A percentile compares a stretch with the other conserved stretches of the same genome.
Conservation (phyloP, 2,113 vertebrate species). For the Silurus meridionalis region DNA sequence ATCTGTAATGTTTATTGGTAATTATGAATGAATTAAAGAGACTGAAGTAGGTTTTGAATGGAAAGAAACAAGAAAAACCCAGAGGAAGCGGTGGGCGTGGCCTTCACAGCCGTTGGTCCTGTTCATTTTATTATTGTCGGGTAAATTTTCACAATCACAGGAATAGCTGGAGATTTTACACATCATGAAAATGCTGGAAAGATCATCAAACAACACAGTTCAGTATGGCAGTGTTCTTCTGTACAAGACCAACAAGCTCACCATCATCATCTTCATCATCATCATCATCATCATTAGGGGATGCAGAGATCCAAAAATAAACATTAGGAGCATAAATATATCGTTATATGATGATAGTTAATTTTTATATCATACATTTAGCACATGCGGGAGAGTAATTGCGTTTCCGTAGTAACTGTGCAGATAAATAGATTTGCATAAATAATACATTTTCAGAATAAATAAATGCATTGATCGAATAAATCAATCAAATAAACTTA, state of each 20-base stretch:
- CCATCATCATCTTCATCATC: slow-evolving; percentile 25
- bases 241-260: slow-evolving; percentile 55
- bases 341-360: slow-evolving; percentile 41
- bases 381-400: slow-evolving; percentile 68
- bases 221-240: slow-evolving; percentile 68
- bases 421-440: slow-evolving; percentile 45
- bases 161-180: slow-evolving; percentile 55
- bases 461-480: neutral
- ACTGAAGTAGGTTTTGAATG: too few relatives aligned
- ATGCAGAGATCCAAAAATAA: slow-evolving; percentile 43
- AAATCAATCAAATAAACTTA: neutral
- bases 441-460: neutral
- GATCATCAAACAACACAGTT: slow-evolving; percentile 57
- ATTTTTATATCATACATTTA: slow-evolving; percentile 53
- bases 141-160: slow-evolving; percentile 64
- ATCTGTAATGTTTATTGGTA: too few relatives aligned
- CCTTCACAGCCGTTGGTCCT: slow-evolving; percentile 23
- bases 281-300: neutral
- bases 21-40: too few relatives aligned
- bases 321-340: slow-evolving; percentile 50
- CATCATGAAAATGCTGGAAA: slow-evolving; percentile 33
- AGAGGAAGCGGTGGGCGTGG: slow-evolving; percentile 2
- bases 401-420: slow-evolving; percentile 51
- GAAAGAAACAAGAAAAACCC: neutral
- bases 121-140: slow-evolving; percentile 76